These are phyloP conservation scores for Ctenoplectra terminalis DNA, from an alignment of 1,140 invertebrate genomes.

Conservation along the genomic window DNA sequence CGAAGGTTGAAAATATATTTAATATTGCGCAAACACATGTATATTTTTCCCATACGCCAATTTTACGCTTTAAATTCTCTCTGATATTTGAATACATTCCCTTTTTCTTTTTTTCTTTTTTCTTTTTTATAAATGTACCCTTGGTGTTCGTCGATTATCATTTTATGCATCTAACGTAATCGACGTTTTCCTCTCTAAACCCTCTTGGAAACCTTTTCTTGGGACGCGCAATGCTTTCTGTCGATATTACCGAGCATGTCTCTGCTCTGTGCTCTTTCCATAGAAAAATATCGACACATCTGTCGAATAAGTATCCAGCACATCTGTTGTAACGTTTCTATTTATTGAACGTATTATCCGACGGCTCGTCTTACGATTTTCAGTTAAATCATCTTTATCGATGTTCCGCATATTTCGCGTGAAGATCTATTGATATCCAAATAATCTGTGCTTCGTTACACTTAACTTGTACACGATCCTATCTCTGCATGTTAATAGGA, in stretches of 20 bases:
- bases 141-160: constrained; percentile 39
- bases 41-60: background rate
- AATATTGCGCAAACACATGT: background rate
- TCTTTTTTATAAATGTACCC: background rate
- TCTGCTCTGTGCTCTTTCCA: constrained; percentile 55
- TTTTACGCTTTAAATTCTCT: background rate
- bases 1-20: too few relatives aligned
- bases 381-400: background rate
- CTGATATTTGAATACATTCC: background rate
- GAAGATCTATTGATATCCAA: too few relatives aligned
- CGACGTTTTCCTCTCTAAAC: constrained; percentile 12
- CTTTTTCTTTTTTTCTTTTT: background rate
- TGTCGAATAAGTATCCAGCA: constrained; percentile 75
- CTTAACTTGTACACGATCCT: too few relatives aligned
- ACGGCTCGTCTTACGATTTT: constrained; percentile 48
- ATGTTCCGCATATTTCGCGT: background rate
- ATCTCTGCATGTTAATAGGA: too few relatives aligned
- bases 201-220: constrained; percentile 45
- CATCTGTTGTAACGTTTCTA: constrained; percentile 73
- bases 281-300: constrained; percentile 76
- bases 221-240: constrained; percentile 44
- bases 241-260: constrained; percentile 72
- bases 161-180: constrained; percentile 52
- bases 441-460: too few relatives aligned
- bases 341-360: constrained; percentile 46